These are phyloP conservation scores for Cuculus canorus DNA, from an alignment of 2,797 vertebrate genomes.

Conservation along the genomic window DNA sequence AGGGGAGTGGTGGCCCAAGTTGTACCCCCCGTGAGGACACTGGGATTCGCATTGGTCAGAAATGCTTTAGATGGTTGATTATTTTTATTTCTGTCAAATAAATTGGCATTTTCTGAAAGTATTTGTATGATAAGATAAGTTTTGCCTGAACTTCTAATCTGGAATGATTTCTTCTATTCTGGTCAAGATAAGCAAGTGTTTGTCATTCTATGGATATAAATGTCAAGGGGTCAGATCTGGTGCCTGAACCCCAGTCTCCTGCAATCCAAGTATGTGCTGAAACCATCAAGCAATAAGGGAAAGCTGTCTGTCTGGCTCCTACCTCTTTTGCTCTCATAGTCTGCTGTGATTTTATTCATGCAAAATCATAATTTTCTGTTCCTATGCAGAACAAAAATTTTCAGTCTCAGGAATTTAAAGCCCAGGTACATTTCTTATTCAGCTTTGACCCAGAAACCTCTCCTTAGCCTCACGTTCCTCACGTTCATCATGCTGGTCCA, in stretches of 20 bases:
- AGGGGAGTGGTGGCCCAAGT: background rate
- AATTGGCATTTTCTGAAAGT: background rate
- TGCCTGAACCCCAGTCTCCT: background rate
- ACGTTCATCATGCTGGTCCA: background rate
- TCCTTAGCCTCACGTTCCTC: background rate
- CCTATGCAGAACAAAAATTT: background rate
- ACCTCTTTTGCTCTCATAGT: background rate
- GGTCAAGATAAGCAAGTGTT: background rate
- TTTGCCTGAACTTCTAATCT: background rate
- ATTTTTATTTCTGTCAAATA: background rate
- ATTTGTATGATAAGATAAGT: background rate
- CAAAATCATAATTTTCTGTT: background rate
- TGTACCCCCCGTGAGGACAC: fast-evolving
- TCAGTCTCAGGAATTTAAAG: background rate
- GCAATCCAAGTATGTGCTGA: background rate
- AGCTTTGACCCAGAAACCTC: background rate
- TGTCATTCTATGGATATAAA: background rate
- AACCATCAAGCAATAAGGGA: background rate
- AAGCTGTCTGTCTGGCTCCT: background rate
- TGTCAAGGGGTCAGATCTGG: background rate
- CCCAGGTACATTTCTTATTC: background rate
- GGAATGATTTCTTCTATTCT: background rate
- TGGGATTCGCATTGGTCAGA: background rate
- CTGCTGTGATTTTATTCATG: background rate
- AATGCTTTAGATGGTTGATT: background rate